Evolutionary conservation across 2,113 vertebrate genomes (phyloP).

Genomic region (Eleginops maclovinus): DNA sequence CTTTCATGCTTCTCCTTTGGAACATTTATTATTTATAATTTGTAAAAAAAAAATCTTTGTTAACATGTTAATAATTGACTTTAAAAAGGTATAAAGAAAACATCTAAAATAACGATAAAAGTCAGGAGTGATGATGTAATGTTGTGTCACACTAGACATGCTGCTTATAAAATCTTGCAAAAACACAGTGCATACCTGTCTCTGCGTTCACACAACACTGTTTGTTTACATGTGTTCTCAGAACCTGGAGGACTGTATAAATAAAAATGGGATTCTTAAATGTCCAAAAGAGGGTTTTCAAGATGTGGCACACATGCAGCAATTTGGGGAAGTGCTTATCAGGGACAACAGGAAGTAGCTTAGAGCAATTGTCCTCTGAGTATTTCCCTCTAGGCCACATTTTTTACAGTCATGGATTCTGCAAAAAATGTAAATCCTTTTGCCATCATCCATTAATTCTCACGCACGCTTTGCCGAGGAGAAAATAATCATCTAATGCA

Average conservation of each 20-base stretch:
- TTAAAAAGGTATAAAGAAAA: too few species aligned
- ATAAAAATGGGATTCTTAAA: neutral
- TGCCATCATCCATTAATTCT: neutral
- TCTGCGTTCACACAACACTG: neutral
- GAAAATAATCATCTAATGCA: neutral
- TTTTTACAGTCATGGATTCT: neutral
- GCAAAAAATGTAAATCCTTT: neutral
- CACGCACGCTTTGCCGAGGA: neutral
- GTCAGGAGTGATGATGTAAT: neutral
- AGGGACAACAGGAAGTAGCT: slow-evolving; percentile 43
- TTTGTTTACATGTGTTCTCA: neutral
- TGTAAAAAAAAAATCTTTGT: too few species aligned
- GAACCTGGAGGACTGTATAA: neutral
- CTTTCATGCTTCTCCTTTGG: too few species aligned
- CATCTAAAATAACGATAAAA: too few species aligned
- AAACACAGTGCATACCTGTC: slow-evolving; percentile 4
- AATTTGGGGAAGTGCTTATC: slow-evolving; percentile 49
- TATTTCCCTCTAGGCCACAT: neutral
- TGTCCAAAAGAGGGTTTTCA: neutral
- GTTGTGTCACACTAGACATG: neutral
- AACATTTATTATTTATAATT: too few species aligned
- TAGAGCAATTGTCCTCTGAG: neutral
- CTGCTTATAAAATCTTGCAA: slow-evolving; percentile 8
- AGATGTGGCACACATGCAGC: neutral
- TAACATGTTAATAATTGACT: too few species aligned